phyloP scores from a whole-genome alignment of 2,888 invertebrate species.

The Drosophila limbata region DNA sequence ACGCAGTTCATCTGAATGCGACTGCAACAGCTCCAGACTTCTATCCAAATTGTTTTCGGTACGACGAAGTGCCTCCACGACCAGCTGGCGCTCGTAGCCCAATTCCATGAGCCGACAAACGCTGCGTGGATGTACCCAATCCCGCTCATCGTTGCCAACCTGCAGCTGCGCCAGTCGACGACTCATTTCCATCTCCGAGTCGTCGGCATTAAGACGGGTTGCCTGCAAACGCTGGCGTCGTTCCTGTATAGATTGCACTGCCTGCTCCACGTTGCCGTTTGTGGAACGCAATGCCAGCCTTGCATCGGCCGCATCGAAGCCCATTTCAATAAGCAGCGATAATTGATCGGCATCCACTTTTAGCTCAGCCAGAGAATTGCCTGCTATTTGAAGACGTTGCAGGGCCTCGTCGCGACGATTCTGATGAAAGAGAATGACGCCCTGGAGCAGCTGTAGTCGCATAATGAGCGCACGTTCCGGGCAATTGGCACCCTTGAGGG shows the following conservation, averaged over 20 bases:
- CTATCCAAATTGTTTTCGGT: slow-evolving; percentile 38
- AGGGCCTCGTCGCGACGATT: slow-evolving; percentile 89
- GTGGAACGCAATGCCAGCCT: slow-evolving; percentile 88
- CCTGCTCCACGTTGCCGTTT: slow-evolving; percentile 87
- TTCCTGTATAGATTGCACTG: slow-evolving; percentile 89
- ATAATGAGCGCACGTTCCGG: slow-evolving; percentile 91
- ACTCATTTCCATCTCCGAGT: slow-evolving; percentile 84
- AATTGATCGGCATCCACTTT: slow-evolving; percentile 87
- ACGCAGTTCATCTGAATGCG: slow-evolving; percentile 70
- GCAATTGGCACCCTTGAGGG: slow-evolving; percentile 87
- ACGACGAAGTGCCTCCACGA: slow-evolving; percentile 87
- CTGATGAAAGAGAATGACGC: slow-evolving; percentile 91
- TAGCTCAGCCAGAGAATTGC: slow-evolving; percentile 88
- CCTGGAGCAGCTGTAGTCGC: slow-evolving; percentile 92
- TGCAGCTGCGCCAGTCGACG: slow-evolving; percentile 28
- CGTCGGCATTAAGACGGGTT: slow-evolving; percentile 86
- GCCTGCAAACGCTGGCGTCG: slow-evolving; percentile 86
- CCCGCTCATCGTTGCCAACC: slow-evolving; percentile 36
- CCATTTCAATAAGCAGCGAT: slow-evolving; percentile 87
- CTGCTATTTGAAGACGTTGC: slow-evolving; percentile 87
- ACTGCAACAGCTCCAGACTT: slow-evolving; percentile 78
- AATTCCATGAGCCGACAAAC: slow-evolving; percentile 87
- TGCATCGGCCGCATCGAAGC: slow-evolving; percentile 89
- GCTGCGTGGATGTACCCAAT: slow-evolving; percentile 84
- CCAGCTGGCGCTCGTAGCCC: slow-evolving; percentile 89